Base-by-base conservation (phyloP, 2,113 vertebrate genomes). In the Motacilla alba region DNA sequence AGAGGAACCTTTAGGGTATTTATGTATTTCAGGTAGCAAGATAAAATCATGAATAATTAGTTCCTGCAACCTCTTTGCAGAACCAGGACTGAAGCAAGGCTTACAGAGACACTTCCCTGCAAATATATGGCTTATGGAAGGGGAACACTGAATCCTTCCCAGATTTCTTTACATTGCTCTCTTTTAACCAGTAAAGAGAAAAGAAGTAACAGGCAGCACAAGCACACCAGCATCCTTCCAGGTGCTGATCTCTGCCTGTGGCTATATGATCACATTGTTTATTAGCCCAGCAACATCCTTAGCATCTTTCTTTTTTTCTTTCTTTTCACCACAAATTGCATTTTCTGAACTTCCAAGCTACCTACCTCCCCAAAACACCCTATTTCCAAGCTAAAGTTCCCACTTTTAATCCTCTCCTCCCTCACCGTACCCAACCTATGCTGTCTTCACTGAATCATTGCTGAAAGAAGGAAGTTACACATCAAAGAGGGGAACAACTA, bases 11-110 rank as follows among this genome's bases (percentile, higher is more conserved):
- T 87, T 58, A 85, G 96, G 96, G 95, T 91, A 96, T 96, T 96
- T 96, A 96, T 95, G 82, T 96, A 97, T 96, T 97, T 96, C 96
- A 97, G 82, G 83, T 76, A 96, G 94, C 23, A 37, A 93, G 95
- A 96, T 96, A 96, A 96, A 95, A 97, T 96, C 90, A 87, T 66
- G 90, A 96, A 95, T 96, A 96, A 97, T 93, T 85, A 96, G 94
- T 88, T 95, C 95, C 92, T 97, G 76, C 93, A 96, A 62, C 68
- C 49, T 80, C 73, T 95, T 67, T 94, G 95, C 95, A 96, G 92
- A 94, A 88, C 80, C 35, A 77, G 53, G 1, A 30, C 80, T 88
- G 66, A 91, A 92, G 75, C 76, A 94, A 81, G 37, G 66, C 76
- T 89, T 82, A 83, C 52, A 79, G 81, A 83, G 84, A 47, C 7